These are phyloP conservation scores for Agrilus planipennis DNA, from an alignment of 1,140 invertebrate species.

Conservation along the genomic window DNA sequence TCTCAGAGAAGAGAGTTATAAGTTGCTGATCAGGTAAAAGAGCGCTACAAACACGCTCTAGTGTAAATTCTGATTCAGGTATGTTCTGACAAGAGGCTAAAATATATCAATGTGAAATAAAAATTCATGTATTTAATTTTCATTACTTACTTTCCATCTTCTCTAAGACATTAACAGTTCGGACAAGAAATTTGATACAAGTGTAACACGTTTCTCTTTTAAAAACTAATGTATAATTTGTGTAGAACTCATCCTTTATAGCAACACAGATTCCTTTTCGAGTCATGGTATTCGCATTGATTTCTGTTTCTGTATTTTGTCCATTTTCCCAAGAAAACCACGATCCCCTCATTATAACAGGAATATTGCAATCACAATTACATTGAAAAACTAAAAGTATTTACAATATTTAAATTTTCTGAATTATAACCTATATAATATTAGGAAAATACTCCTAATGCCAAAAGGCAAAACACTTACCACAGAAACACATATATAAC, in stretches of 20 bases:
- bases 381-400: no score
- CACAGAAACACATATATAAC: no score
- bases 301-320: constrained; percentile 66
- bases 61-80: constrained; percentile 49
- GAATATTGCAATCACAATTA: constrained; percentile 56
- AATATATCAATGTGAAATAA: neutral
- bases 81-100: constrained; percentile 63
- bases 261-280: constrained; percentile 58
- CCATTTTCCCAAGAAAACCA: constrained; percentile 91
- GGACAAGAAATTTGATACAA: constrained; percentile 73
- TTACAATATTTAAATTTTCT: no score
- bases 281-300: constrained; percentile 66
- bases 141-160: constrained; percentile 68
- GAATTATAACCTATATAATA: no score
- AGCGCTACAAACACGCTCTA: constrained; percentile 63
- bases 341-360: constrained; percentile 62
- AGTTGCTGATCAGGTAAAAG: constrained; percentile 67
- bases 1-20: constrained; percentile 80
- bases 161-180: constrained; percentile 82
- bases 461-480: no score
- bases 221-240: constrained; percentile 81
- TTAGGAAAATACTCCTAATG: no score
- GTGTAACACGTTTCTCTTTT: constrained; percentile 60
- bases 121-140: neutral
- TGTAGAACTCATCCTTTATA: constrained; percentile 57